These are phyloP conservation scores for Tetraodon nigroviridis DNA, from an alignment of 2,113 vertebrate genomes.

Conservation along the genomic window DNA sequence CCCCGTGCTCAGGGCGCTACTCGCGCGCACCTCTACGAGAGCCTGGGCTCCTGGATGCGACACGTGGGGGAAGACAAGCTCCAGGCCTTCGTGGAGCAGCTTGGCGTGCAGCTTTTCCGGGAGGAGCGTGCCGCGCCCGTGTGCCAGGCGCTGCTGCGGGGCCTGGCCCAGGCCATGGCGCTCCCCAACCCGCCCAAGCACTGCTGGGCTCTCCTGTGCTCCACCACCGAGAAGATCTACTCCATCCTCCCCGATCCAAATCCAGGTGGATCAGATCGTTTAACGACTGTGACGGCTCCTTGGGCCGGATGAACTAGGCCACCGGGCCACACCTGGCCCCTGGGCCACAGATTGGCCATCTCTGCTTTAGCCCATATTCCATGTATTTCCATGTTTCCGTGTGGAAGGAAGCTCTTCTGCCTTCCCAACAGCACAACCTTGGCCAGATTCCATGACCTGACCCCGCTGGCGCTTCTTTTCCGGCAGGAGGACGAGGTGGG, in stretches of 20 bases:
- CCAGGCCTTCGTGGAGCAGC: conserved; percentile 76
- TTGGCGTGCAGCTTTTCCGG: conserved; percentile 80
- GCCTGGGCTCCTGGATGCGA: conserved; percentile 84
- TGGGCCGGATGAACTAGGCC: no score
- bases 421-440: no score
- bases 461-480: conserved; percentile 13
- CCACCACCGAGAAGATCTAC: conserved; percentile 81
- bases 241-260: conserved; percentile 79
- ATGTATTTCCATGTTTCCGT: no score
- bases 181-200: conserved; percentile 79
- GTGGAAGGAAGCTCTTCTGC: no score
- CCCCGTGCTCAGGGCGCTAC: conserved; percentile 69
- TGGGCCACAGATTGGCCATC: no score
- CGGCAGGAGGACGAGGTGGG: conserved; percentile 78
- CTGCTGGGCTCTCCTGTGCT: conserved; percentile 83
- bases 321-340: no score
- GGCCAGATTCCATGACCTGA: no score
- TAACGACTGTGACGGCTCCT: no score
- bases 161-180: conserved; percentile 84
- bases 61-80: conserved; percentile 88
- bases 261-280: conserved; percentile 62
- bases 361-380: no score
- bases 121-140: conserved; percentile 49
- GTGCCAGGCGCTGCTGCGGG: conserved; percentile 76
- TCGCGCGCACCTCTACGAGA: conserved; percentile 77